A percentile compares a stretch with the other conserved stretches of the same genome.
Conservation (phyloP, 2,113 vertebrate species). For the Passer domesticus region DNA sequence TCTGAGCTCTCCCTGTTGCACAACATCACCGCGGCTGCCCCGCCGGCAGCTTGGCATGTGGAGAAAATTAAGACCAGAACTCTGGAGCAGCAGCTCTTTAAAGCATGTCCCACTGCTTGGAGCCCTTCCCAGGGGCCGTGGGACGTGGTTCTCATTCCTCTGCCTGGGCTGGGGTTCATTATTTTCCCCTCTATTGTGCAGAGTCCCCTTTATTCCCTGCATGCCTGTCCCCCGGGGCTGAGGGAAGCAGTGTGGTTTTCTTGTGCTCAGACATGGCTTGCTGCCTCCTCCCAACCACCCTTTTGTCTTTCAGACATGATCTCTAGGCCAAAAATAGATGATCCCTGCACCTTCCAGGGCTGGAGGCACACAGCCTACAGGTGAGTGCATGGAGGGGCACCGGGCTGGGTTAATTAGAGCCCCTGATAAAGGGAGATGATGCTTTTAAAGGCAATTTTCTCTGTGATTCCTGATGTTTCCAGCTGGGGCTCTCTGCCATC, state of each 20-base stretch:
- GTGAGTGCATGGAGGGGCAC: not conserved
- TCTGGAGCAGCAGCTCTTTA: slow-evolving; percentile 25
- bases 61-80: slow-evolving; percentile 44
- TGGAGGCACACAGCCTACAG: not conserved
- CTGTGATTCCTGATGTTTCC: not conserved
- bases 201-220: slow-evolving; percentile 34
- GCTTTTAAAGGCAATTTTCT: not conserved
- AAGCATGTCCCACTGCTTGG: not conserved
- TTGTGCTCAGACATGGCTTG: not conserved
- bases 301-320: not conserved
- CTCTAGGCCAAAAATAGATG: not conserved
- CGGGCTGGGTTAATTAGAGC: fast-evolving
- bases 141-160: slow-evolving; percentile 55
- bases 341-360: not conserved
- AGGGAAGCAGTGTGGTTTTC: not conserved
- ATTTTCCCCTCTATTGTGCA: slow-evolving; percentile 50
- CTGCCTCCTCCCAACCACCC: not conserved
- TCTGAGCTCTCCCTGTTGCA: not conserved
- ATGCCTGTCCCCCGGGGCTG: not conserved
- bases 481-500: not conserved
- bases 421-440: not conserved
- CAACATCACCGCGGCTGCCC: fast-evolving
- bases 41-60: not conserved
- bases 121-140: not conserved
- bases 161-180: slow-evolving; percentile 32